Percentiles rank a stretch among this genome's conserved stretches.
Conservation (phyloP, 2,888 invertebrate species). For the Andrena dorsata region DNA sequence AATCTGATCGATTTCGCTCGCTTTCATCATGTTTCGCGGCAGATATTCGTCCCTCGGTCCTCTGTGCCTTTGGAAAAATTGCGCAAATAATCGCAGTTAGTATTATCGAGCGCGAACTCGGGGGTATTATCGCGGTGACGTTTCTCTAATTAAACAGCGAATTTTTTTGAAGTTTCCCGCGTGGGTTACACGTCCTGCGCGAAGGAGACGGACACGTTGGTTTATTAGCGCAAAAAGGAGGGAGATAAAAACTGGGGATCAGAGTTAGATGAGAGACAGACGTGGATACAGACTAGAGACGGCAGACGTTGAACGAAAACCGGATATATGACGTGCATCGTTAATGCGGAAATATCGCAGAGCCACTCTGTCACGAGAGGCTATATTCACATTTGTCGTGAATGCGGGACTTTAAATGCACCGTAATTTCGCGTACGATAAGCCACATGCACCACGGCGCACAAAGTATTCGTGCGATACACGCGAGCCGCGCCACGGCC, state of each 20-base stretch:
- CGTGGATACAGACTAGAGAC: neutral
- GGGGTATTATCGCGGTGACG: conserved; percentile 8
- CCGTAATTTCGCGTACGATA: conserved; percentile 65
- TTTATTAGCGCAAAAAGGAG: neutral
- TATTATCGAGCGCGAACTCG: neutral
- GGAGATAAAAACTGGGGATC: neutral
- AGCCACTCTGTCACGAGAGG: conserved; percentile 56
- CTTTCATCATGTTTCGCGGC: neutral
- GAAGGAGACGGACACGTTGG: neutral
- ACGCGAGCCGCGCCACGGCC: conserved; percentile 28
- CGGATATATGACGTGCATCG: conserved; percentile 55
- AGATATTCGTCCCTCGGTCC: neutral
- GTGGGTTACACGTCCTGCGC: neutral
- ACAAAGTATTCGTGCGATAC: conserved; percentile 50
- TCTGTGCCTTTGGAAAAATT: neutral
- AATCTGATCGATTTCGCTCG: conserved; percentile 29
- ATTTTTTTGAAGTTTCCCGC: conserved; percentile 8
- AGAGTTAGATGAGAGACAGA: neutral
- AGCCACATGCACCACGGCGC: conserved; percentile 38
- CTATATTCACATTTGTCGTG: conserved; percentile 58
- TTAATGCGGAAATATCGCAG: conserved; percentile 64
- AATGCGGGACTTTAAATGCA: conserved; percentile 63
- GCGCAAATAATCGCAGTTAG: conserved; percentile 16
- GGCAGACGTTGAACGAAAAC: conserved; percentile 36
- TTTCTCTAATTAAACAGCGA: conserved; percentile 49